phyloP scores from a whole-genome alignment of 2,113 vertebrate species.

The Cacatua alba region DNA sequence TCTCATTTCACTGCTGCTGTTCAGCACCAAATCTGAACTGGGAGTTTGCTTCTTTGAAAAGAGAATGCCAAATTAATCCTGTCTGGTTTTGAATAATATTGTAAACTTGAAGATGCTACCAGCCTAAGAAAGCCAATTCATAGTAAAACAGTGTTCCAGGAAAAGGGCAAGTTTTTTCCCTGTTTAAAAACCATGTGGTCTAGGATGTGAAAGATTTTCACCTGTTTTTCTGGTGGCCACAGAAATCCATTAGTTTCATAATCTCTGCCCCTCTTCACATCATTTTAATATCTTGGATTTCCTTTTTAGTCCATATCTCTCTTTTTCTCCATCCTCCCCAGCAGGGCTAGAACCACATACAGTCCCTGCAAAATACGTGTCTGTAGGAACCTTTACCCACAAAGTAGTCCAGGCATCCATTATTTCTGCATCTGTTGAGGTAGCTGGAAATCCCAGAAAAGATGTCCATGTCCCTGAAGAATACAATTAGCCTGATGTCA shows the following conservation, averaged over 20 bases:
- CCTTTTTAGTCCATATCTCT: background rate
- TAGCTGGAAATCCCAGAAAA: background rate
- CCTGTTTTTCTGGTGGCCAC: background rate
- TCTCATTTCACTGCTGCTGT: background rate
- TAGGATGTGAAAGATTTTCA: background rate
- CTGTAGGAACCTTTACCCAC: background rate
- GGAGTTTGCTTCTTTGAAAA: background rate
- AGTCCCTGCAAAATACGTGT: background rate
- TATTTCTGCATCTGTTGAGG: constrained; percentile 1
- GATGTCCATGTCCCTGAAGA: background rate
- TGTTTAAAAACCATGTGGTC: background rate
- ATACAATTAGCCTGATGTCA: background rate
- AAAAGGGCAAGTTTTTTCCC: background rate
- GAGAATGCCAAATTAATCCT: background rate
- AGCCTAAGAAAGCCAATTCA: background rate
- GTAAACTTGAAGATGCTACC: background rate
- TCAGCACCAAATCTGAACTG: background rate
- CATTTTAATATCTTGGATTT: background rate
- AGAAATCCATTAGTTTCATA: background rate
- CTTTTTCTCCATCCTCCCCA: background rate
- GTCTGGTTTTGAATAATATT: background rate
- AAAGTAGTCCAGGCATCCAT: background rate
- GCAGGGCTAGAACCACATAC: background rate
- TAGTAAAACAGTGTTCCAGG: background rate
- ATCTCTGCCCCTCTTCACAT: background rate